Percentiles rank a stretch among this genome's conserved stretches.
Conservation (phyloP, 2,113 vertebrate genomes). For the Melanocharis versteri region DNA sequence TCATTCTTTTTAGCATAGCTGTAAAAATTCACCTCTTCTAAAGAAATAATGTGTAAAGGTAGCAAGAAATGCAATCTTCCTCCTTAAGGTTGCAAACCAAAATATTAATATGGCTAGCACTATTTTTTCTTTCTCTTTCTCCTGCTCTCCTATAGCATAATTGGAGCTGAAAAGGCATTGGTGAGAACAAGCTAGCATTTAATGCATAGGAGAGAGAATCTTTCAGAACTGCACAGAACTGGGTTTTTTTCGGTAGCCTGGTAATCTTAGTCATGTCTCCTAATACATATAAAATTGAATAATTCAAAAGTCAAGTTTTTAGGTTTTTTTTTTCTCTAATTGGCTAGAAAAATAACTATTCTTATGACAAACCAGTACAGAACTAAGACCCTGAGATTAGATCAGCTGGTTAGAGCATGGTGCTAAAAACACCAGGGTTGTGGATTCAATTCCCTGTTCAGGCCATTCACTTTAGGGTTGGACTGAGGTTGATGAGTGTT, state of each 20-base stretch:
- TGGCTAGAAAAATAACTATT: not conserved
- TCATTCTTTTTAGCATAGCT: not conserved
- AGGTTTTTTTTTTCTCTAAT: not conserved
- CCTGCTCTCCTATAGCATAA: not conserved
- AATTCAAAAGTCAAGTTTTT: not conserved
- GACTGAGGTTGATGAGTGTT: not conserved
- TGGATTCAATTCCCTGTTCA: not conserved
- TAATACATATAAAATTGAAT: not conserved
- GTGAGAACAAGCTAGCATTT: not conserved
- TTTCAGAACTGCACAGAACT: not conserved
- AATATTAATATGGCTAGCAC: fast-evolving
- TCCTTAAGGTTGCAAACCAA: not conserved
- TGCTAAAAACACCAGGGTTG: not conserved
- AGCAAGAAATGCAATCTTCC: not conserved
- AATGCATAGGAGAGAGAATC: not conserved
- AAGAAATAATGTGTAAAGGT: not conserved
- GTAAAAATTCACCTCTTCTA: not conserved
- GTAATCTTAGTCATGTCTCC: not conserved
- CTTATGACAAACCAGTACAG: not conserved
- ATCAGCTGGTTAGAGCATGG: not conserved
- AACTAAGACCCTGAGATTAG: not conserved
- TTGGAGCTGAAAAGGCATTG: not conserved
- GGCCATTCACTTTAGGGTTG: not conserved
- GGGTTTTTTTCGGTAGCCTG: not conserved
- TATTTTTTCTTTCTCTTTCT: not conserved